A percentile compares a stretch with the other conserved stretches of the same genome.
These are phyloP conservation scores for Phrynocephalus forsythii DNA, from an alignment of 2,797 vertebrate species.

Conservation along the genomic window DNA sequence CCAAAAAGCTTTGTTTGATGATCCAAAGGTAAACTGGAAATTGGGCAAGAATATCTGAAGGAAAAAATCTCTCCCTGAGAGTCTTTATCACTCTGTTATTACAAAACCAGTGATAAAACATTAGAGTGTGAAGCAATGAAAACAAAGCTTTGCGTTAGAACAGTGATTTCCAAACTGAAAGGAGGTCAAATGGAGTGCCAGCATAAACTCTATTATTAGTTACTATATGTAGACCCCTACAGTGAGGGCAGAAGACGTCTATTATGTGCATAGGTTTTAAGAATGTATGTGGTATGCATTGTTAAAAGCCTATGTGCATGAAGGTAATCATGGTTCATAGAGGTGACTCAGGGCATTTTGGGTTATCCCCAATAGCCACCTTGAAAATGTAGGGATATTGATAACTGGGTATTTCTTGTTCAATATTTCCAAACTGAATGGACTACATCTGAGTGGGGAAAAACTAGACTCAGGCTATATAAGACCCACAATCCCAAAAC, in stretches of 20 bases:
- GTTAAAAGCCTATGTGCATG: neutral
- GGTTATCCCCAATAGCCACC: neutral
- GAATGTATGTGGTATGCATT: neutral
- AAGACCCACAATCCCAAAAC: neutral
- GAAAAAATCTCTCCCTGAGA: neutral
- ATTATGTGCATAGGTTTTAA: neutral
- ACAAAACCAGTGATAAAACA: constrained; percentile 9
- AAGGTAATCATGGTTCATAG: neutral
- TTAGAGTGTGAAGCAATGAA: neutral
- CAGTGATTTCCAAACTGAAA: neutral
- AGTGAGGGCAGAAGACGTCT: neutral
- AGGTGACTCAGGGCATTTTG: neutral
- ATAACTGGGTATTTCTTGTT: neutral
- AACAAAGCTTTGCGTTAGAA: constrained; percentile 1
- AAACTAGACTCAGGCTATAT: neutral
- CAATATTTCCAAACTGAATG: neutral
- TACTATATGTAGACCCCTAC: neutral
- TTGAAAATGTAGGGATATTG: neutral
- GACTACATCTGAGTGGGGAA: neutral
- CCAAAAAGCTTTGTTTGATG: neutral
- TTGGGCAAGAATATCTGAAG: constrained; percentile 1
- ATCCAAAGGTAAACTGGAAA: constrained; percentile 33
- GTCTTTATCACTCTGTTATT: constrained; percentile 30
- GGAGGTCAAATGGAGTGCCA: neutral
- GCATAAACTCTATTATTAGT: neutral